phyloP scores from a whole-genome alignment of 2,797 vertebrate species.

The Notamacropus eugenii region DNA sequence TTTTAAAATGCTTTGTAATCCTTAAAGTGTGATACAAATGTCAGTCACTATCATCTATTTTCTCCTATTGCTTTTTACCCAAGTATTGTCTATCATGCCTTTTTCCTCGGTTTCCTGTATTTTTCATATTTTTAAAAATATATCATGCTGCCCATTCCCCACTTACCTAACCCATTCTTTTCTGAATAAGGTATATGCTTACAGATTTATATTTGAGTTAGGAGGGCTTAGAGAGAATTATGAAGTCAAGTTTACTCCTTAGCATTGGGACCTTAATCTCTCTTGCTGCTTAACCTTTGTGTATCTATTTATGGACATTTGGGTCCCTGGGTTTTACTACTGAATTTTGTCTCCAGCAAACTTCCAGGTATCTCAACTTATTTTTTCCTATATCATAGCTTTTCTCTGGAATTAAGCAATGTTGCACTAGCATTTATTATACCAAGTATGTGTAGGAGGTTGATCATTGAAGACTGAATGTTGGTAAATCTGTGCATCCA shows the following conservation, averaged over 20 bases:
- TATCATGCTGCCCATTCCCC: neutral
- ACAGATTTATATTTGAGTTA: neutral
- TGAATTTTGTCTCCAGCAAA: neutral
- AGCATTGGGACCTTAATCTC: neutral
- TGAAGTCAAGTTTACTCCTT: neutral
- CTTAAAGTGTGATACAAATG: neutral
- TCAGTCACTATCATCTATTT: neutral
- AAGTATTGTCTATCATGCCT: neutral
- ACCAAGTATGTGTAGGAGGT: too few species aligned
- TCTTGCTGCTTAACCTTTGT: neutral
- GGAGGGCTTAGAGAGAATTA: neutral
- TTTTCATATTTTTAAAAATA: neutral
- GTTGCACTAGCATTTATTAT: neutral
- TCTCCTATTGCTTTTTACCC: neutral
- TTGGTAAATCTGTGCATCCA: neutral
- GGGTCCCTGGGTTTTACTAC: neutral
- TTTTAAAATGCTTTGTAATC: neutral
- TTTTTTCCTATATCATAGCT: neutral
- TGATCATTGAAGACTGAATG: neutral
- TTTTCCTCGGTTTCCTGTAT: neutral
- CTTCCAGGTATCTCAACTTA: neutral
- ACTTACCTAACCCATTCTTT: neutral
- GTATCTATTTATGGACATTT: neutral
- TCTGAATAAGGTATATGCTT: neutral
- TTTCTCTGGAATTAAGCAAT: neutral